These are phyloP conservation scores for Cephonodes hylas DNA, from an alignment of 2,888 invertebrate species.

Conservation along the genomic window DNA sequence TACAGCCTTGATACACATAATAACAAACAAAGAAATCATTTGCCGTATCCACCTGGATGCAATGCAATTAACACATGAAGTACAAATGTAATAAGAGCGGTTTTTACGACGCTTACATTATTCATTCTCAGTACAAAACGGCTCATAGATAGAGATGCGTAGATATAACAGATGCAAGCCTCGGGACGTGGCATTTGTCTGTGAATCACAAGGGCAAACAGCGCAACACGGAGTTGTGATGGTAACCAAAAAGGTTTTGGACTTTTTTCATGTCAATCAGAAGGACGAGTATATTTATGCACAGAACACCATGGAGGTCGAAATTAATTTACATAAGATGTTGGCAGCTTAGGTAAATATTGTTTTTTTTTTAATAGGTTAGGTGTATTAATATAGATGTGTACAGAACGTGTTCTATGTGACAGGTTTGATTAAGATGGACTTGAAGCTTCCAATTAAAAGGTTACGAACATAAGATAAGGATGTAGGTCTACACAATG, in stretches of 20 bases:
- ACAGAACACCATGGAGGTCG: not conserved
- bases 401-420: not conserved
- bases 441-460: no score
- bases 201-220: slow-evolving; percentile 76
- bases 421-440: not conserved
- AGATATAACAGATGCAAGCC: slow-evolving; percentile 68
- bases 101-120: slow-evolving; percentile 62
- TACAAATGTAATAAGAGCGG: slow-evolving; percentile 43
- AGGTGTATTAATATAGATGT: not conserved
- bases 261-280: not conserved
- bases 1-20: slow-evolving; percentile 36
- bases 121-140: slow-evolving; percentile 57
- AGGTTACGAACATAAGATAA: no score
- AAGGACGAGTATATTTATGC: not conserved
- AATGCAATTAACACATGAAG: slow-evolving; percentile 49
- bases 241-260: slow-evolving; percentile 2
- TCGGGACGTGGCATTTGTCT: slow-evolving; percentile 67
- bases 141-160: slow-evolving; percentile 65
- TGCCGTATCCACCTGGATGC: slow-evolving; percentile 32
- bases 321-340: not conserved
- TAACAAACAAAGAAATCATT: slow-evolving; percentile 47
- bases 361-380: not conserved
- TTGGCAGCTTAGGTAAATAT: not conserved
- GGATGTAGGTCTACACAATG: no score
- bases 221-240: slow-evolving; percentile 34